phyloP scores from a whole-genome alignment of 2,888 invertebrate genomes.

The Caenorhabditis angaria region DNA sequence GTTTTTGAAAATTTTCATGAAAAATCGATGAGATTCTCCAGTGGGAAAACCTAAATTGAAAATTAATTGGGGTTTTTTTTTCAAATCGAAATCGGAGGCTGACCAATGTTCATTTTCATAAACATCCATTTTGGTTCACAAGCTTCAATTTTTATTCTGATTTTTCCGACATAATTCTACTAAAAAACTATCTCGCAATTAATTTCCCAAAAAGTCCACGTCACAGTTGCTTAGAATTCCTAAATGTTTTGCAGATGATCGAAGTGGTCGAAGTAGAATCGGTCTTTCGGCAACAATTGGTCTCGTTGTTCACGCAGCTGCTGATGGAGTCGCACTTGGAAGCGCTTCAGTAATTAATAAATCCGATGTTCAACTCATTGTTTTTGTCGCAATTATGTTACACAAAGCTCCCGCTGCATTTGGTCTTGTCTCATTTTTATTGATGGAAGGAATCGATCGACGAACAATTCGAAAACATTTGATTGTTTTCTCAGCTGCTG shows the following conservation, averaged over 20 bases:
- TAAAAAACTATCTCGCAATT: too few species aligned
- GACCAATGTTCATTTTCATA: too few species aligned
- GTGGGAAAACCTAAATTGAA: background rate
- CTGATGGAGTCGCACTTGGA: constrained; percentile 96
- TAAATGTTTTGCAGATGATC: constrained; percentile 42
- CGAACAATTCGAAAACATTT: constrained; percentile 87
- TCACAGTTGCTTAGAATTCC: background rate
- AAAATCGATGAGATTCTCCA: too few species aligned
- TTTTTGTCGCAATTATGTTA: constrained; percentile 97
- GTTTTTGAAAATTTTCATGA: constrained; percentile 4
- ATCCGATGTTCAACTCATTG: constrained; percentile 94
- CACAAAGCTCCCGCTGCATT: constrained; percentile 97
- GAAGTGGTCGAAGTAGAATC: constrained; percentile 64
- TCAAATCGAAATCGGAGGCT: too few species aligned
- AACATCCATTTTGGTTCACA: too few species aligned
- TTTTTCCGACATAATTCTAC: too few species aligned
- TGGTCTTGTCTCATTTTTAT: constrained; percentile 93
- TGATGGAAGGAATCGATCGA: constrained; percentile 89
- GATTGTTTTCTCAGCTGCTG: constrained; percentile 88
- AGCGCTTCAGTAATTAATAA: constrained; percentile 96
- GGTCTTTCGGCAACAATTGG: constrained; percentile 92
- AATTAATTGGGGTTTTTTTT: background rate
- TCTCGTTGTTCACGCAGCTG: constrained; percentile 96
- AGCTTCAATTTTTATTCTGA: too few species aligned
- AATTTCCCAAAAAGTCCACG: too few species aligned